Conservation (phyloP, 92 coral and sea anemone genomes). For the Zoanthus sociatus region DNA sequence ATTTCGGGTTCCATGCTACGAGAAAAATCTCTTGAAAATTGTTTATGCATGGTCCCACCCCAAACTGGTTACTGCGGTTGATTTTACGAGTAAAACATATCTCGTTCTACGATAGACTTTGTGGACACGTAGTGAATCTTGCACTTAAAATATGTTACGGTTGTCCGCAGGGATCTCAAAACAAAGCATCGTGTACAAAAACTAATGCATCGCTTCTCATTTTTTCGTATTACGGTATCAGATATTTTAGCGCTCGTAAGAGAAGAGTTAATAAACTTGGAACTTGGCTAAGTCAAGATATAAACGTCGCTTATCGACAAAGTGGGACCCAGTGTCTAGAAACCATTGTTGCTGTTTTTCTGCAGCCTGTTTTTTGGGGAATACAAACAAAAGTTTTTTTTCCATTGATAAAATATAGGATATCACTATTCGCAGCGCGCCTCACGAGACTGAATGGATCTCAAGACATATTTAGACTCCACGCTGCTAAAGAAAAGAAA, state of each 20-base stretch:
- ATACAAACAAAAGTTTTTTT: conserved; percentile 36
- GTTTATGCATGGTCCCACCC: conserved; percentile 31
- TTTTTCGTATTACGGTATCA: not conserved
- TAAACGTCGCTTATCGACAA: not conserved
- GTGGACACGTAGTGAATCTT: not conserved
- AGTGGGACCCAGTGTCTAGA: conserved; percentile 23
- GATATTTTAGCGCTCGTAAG: not conserved
- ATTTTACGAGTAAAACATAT: not conserved
- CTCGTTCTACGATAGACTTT: not conserved
- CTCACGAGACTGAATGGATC: conserved; percentile 55
- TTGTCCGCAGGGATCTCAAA: conserved; percentile 36
- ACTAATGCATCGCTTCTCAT: conserved; percentile 1
- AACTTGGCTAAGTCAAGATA: not conserved
- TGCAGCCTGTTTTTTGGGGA: conserved; percentile 19
- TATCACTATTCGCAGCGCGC: conserved; percentile 33
- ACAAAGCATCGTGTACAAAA: conserved; percentile 15
- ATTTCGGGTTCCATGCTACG: not conserved
- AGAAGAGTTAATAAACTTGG: conserved; percentile 11
- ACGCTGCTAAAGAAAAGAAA: conserved; percentile 63
- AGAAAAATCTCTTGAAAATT: conserved; percentile 7
- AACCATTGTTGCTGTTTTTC: conserved; percentile 24
- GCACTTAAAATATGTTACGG: conserved; percentile 38
- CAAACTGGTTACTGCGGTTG: conserved; percentile 12
- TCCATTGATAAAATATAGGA: conserved; percentile 39
- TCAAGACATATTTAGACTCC: conserved; percentile 68